These are phyloP conservation scores for Halichoeres trimaculatus DNA, from an alignment of 2,113 vertebrate species.

Conservation along the genomic window DNA sequence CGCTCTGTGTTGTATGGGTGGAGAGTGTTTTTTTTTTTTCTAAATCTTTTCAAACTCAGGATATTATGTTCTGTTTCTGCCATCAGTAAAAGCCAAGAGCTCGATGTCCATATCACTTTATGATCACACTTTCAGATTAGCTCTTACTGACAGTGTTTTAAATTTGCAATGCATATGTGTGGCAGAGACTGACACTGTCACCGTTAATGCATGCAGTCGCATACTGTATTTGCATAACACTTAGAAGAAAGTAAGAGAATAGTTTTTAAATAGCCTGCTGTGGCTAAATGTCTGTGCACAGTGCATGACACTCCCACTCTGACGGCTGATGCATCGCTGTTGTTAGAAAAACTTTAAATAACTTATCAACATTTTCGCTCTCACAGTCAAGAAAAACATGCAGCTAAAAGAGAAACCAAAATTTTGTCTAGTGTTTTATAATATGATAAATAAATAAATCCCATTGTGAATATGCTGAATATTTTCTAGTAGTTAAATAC, in stretches of 20 bases:
- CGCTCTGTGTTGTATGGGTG: not conserved
- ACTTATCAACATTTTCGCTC: too few relatives aligned
- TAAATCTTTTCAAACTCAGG: not conserved
- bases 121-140: not conserved
- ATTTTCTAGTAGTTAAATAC: too few relatives aligned
- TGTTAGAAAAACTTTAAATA: not conserved
- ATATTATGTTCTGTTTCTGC: not conserved
- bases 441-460: too few relatives aligned
- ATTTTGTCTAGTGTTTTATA: too few relatives aligned
- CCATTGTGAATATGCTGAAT: too few relatives aligned
- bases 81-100: too few relatives aligned
- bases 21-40: not conserved
- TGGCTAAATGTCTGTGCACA: not conserved
- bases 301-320: not conserved
- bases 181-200: not conserved
- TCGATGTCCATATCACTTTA: not conserved
- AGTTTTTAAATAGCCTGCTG: constrained; percentile 7
- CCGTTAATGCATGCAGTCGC: not conserved
- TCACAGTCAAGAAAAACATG: not conserved
- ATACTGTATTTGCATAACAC: constrained; percentile 26
- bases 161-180: constrained; percentile 26
- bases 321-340: not conserved
- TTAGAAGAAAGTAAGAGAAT: constrained; percentile 1
- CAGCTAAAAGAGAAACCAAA: not conserved
- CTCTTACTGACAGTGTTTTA: not conserved